Base-by-base conservation (phyloP, 2,797 vertebrate genomes). In the Tapera naevia region DNA sequence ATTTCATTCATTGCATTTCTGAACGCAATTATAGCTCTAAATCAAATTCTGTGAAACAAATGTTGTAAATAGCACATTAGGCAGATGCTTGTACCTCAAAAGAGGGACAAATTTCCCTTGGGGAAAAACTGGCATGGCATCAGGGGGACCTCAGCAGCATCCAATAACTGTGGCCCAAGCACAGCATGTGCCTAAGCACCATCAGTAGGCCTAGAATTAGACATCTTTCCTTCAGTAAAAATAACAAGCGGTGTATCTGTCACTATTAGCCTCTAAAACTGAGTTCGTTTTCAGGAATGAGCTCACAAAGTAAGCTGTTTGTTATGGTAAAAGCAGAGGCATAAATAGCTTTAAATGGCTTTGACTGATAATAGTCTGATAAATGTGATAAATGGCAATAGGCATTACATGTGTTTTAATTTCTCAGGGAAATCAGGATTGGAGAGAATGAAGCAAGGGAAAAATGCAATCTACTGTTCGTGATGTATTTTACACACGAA, bases 181-280 rank as follows among this genome's bases (percentile, higher is more conserved):
- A 3, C 39, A 43, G 58, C 33, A 82, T 11, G 9, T 14, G 72
- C 1, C 1, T 43, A 75, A 74, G 39, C 50, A 74, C 39, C 75
- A 88, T 28, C 35, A 65, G 33, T 69, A 81, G 79, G 37, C 82
- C 58, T 75, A 72, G 79, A 95, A 88, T 72, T 81, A 69, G 43
- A 48, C 43, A 57, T 54, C 58, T 80, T 72, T 64, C 33, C 24
- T 60, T 88, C 67, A 66, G 56, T 50, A 56, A 91, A 81, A 93
- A 80, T 79, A 87, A 64, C 61, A 70, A 2, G 4, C 3, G 1
- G 22, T 64, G 16, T 85, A 51, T 66, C 76, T 92, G 67, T 74
- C 90, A 87, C 45, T 92, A 71, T 82, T 85, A 86, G 33, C 37
- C 88, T 74, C 67, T 76, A 66, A 89, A 94, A 93, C 76, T 60